A percentile compares a stretch with the other conserved stretches of the same genome.
Evolutionary conservation across 2,888 invertebrate genomes (phyloP).

Genomic region (Silvanus unidentatus): DNA sequence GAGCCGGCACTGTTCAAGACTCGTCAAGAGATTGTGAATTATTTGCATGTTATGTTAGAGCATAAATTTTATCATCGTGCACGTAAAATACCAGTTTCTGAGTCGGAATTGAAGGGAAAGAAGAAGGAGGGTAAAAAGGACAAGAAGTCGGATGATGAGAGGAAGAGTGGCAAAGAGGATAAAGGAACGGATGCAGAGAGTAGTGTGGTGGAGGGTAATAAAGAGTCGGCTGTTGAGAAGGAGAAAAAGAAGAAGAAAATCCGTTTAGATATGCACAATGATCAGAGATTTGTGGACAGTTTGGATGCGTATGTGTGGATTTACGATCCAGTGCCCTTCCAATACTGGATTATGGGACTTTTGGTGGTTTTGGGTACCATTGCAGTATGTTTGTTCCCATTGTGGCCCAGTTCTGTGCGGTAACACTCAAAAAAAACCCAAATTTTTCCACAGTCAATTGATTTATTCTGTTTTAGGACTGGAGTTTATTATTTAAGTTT

Average conservation of each 20-base stretch:
- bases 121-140: constrained; percentile 53
- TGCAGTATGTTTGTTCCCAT: constrained; percentile 94
- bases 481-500: constrained; percentile 96
- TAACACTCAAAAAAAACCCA: constrained; percentile 34
- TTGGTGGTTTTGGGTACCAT: constrained; percentile 87
- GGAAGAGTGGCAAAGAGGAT: constrained; percentile 45
- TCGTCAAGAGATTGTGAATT: constrained; percentile 73
- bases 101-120: constrained; percentile 59
- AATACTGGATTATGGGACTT: constrained; percentile 91
- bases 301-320: constrained; percentile 97
- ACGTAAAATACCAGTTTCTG: constrained; percentile 74
- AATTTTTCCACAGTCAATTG: background rate
- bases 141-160: constrained; percentile 45
- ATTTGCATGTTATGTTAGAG: constrained; percentile 75
- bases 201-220: constrained; percentile 51
- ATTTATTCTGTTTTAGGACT: constrained; percentile 53
- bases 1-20: constrained; percentile 73
- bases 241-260: constrained; percentile 82
- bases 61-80: constrained; percentile 96
- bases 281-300: constrained; percentile 90
- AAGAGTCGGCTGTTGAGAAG: constrained; percentile 48
- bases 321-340: constrained; percentile 91
- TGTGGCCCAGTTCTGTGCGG: constrained; percentile 94
- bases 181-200: constrained; percentile 49
- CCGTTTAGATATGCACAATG: constrained; percentile 94